Evolutionary conservation across 2,113 vertebrate genomes (phyloP).

Genomic region (Vulpes vulpes): DNA sequence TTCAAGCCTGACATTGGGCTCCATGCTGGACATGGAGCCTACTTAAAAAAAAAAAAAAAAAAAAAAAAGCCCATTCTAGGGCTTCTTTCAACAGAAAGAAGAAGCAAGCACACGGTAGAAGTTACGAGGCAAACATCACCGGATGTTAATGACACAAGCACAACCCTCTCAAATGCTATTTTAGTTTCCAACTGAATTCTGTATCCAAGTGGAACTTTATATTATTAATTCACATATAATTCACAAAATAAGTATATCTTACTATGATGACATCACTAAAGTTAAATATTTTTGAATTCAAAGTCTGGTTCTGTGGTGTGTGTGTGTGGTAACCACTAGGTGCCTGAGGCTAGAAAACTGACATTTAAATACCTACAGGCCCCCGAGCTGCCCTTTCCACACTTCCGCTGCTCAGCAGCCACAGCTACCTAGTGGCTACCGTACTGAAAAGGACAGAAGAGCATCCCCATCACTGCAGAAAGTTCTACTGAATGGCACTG

Average conservation of each 20-base stretch:
- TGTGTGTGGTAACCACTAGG: neutral
- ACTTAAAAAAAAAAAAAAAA: neutral
- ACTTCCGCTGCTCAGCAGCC: neutral
- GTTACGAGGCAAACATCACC: neutral
- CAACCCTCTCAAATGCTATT: neutral
- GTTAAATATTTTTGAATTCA: slow-evolving; percentile 7
- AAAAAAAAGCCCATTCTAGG: neutral
- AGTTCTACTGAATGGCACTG: neutral
- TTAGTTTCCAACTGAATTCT: neutral
- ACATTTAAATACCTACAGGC: neutral
- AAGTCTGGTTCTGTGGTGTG: neutral
- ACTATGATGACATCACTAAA: neutral
- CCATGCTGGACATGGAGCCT: neutral
- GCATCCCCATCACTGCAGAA: neutral
- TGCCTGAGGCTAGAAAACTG: neutral
- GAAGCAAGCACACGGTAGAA: neutral
- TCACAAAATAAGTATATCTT: neutral
- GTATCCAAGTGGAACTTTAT: neutral
- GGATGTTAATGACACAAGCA: neutral
- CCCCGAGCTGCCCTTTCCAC: neutral
- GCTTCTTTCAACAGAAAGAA: neutral
- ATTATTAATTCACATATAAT: neutral
- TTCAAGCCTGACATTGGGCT: neutral
- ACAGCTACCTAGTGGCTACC: neutral
- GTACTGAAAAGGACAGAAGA: neutral